Conservation (phyloP, 2,113 vertebrate species). For the Xenopus tropicalis region DNA sequence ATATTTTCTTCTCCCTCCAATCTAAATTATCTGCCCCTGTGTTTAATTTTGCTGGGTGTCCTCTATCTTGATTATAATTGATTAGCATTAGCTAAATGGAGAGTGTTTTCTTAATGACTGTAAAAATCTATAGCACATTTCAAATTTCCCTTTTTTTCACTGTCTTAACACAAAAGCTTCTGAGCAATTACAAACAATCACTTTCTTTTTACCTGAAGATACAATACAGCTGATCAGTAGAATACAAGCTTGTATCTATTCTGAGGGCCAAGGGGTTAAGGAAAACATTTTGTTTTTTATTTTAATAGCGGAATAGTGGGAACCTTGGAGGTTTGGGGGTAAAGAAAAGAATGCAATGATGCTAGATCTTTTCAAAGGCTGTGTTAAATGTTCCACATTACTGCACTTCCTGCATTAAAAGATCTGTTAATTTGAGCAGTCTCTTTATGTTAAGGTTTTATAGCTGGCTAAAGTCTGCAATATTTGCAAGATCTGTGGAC, state of each 20-base stretch:
- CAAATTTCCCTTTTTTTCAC: not conserved
- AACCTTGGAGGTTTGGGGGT: constrained; percentile 11
- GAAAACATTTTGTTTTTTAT: not conserved
- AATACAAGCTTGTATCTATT: not conserved
- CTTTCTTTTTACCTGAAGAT: not conserved
- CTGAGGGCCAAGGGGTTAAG: not conserved
- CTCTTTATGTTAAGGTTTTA: constrained; percentile 48
- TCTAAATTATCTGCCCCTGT: constrained; percentile 9
- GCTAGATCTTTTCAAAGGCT: constrained; percentile 63
- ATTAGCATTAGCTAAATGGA: constrained; percentile 18
- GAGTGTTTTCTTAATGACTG: constrained; percentile 6
- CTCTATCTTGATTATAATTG: constrained; percentile 2
- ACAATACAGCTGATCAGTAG: not conserved
- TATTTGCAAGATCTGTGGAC: constrained; percentile 71
- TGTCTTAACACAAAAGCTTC: not conserved
- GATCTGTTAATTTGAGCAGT: constrained; percentile 65
- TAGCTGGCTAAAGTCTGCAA: constrained; percentile 60
- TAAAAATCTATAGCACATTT: constrained; percentile 37
- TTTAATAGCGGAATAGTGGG: not conserved
- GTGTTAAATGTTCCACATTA: constrained; percentile 78
- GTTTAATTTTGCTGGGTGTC: constrained; percentile 4
- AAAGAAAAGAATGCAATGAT: constrained; percentile 16
- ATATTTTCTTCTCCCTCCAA: not conserved
- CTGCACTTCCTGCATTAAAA: constrained; percentile 75
- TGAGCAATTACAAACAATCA: constrained; percentile 20